These are phyloP conservation scores for Lamprologus tigripictilis DNA, from an alignment of 2,113 vertebrate genomes.

Conservation along the genomic window DNA sequence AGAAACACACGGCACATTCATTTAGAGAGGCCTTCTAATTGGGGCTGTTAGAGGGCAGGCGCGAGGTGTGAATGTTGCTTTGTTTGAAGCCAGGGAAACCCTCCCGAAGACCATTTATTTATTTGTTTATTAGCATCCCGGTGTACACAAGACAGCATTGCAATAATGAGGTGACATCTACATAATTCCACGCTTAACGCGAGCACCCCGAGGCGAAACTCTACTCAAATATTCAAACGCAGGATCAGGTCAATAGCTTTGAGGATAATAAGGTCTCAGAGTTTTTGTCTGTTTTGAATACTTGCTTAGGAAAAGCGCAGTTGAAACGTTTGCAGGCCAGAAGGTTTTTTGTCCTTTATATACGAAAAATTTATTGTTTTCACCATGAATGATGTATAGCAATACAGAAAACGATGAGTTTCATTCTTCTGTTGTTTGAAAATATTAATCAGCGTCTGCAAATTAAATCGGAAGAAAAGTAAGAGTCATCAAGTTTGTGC, in stretches of 20 bases:
- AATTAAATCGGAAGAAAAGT: background rate
- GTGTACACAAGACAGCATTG: slow-evolving; percentile 29
- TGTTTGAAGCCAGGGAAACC: slow-evolving; percentile 32
- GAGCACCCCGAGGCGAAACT: slow-evolving; percentile 24
- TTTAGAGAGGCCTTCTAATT: slow-evolving; percentile 60
- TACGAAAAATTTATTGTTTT: background rate
- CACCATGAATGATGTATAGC: background rate
- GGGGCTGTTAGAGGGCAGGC: slow-evolving; percentile 26
- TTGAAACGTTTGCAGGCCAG: background rate
- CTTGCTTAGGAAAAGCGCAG: background rate
- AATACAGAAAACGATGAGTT: background rate
- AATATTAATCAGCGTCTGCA: background rate
- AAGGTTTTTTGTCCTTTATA: background rate
- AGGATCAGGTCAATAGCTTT: slow-evolving; percentile 43
- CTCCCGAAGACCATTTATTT: slow-evolving; percentile 18
- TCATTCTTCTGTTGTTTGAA: background rate
- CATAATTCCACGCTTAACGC: slow-evolving; percentile 53
- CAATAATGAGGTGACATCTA: slow-evolving; percentile 63
- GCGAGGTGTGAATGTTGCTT: slow-evolving; percentile 25
- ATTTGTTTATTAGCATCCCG: slow-evolving; percentile 47
- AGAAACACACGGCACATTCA: slow-evolving; percentile 52
- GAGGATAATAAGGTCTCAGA: slow-evolving; percentile 31
- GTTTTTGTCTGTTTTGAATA: slow-evolving; percentile 1
- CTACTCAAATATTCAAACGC: slow-evolving; percentile 37
- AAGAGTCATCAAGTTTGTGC: background rate